phyloP scores from a whole-genome alignment of 2,888 invertebrate species.

The Limnephilus lunatus region DNA sequence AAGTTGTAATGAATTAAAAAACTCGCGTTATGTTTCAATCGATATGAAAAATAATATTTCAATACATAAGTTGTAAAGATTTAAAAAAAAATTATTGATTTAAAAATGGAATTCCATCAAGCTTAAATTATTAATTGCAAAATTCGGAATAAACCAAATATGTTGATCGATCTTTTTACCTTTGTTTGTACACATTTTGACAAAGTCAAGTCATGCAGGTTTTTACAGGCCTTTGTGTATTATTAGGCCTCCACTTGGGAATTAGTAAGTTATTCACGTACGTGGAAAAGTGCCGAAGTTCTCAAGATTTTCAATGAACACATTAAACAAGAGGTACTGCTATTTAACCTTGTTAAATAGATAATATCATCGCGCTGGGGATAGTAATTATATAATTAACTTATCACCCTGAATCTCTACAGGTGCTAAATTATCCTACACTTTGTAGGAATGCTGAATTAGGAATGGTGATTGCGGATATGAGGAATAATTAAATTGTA shows the following conservation, averaged over 20 bases:
- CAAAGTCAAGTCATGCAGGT: neutral
- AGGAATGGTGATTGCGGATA: neutral
- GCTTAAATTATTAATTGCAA: too few species aligned
- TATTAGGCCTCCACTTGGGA: neutral
- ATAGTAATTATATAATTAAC: constrained; percentile 6
- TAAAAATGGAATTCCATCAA: too few species aligned
- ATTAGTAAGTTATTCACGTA: neutral
- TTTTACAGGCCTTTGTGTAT: neutral
- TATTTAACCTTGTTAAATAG: neutral
- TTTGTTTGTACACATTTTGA: neutral
- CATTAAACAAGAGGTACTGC: neutral
- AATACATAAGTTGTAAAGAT: too few species aligned
- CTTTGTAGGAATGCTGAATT: neutral
- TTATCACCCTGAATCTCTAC: neutral
- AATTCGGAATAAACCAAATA: too few species aligned
- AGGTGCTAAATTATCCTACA: neutral
- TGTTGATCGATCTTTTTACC: too few species aligned
- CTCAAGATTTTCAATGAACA: constrained; percentile 2
- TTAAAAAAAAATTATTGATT: too few species aligned
- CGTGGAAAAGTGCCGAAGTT: neutral
- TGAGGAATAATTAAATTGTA: neutral
- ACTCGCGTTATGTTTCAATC: too few species aligned
- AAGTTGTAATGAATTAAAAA: too few species aligned
- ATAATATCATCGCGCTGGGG: neutral
- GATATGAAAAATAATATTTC: too few species aligned